Evolutionary conservation across 2,797 vertebrate species (phyloP), one percentile per base, ranked within the genome.

Genomic region (Micrastur ruficollis): DNA sequence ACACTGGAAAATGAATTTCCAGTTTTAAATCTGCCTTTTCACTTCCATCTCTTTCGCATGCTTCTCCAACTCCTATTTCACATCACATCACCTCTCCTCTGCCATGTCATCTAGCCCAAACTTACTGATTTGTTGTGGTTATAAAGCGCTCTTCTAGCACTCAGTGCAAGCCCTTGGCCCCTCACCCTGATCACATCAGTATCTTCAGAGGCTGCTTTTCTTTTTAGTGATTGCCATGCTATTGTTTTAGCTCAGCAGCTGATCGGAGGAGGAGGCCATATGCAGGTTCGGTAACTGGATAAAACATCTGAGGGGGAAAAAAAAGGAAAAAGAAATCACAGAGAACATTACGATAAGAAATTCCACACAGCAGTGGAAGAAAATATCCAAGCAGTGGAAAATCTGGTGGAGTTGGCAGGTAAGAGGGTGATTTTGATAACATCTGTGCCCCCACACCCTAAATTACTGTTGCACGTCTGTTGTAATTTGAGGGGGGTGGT

Each of bases 371-470:
- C 38, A 82, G 46, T 89, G 83, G 63, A 95, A 71, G 78, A 92
- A 93, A 90, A 85, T 87, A 90, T 32, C 78, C 74, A 89, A 86
- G 74, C 25, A 65, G 32, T 86, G 81, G 71, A 95, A 93, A 92
- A 70, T 76, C 46, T 89, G 71, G 74, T 87, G 52, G 55, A 80
- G 47, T 46, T 93, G 84, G 63, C 75, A 94, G 89, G 84, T 96
- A 66, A 72, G 38, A 86, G 21, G 16, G 49, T 93, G 75, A 95
- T 95, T 95, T 93, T 95, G 94, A 86, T 96, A 93, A 91, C 89
- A 88, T 94, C 46, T 93, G 84, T 91, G 62, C 93, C 85, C 85
- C 75, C 12, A 88, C 52, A 72, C 14, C 13, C 75, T 82, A 38
- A 88, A 85, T 83, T 67, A 88, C 44, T 82, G 81, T 72, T 72